Percentiles rank a stretch among this genome's conserved stretches.
Evolutionary conservation across 2,888 invertebrate genomes (phyloP).

Genomic region (Agrochola litura): DNA sequence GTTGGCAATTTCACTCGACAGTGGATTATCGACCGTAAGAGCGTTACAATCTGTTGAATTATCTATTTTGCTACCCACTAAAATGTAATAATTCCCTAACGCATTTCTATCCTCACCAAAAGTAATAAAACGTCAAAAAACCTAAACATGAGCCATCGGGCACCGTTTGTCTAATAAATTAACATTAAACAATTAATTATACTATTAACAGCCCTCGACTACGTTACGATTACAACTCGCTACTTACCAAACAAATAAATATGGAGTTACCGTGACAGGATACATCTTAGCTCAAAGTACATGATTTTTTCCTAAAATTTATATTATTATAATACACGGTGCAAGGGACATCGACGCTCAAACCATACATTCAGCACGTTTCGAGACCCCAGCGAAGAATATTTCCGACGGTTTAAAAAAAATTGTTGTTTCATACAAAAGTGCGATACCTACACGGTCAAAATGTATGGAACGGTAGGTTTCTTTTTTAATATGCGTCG

Average conservation of each 20-base stretch:
- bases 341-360: neutral
- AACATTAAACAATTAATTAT: constrained; percentile 64
- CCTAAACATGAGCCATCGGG: constrained; percentile 26
- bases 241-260: constrained; percentile 52
- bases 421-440: neutral
- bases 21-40: neutral
- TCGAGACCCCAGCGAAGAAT: neutral
- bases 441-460: too few relatives aligned
- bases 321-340: constrained; percentile 8
- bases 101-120: constrained; percentile 14
- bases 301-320: constrained; percentile 34
- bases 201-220: constrained; percentile 75
- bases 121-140: constrained; percentile 9
- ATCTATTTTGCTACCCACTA: neutral
- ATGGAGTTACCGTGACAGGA: constrained; percentile 26
- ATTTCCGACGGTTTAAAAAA: neutral
- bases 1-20: neutral
- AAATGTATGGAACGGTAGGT: too few relatives aligned
- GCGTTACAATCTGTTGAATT: neutral
- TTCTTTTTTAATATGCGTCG: neutral
- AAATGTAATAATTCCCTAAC: neutral
- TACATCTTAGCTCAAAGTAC: constrained; percentile 37
- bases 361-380: neutral
- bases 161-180: constrained; percentile 51
- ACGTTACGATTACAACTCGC: constrained; percentile 59